A percentile compares a stretch with the other conserved stretches of the same genome.
Evolutionary conservation across 2,113 vertebrate genomes (phyloP).

Genomic region (Henicopernis longicauda): DNA sequence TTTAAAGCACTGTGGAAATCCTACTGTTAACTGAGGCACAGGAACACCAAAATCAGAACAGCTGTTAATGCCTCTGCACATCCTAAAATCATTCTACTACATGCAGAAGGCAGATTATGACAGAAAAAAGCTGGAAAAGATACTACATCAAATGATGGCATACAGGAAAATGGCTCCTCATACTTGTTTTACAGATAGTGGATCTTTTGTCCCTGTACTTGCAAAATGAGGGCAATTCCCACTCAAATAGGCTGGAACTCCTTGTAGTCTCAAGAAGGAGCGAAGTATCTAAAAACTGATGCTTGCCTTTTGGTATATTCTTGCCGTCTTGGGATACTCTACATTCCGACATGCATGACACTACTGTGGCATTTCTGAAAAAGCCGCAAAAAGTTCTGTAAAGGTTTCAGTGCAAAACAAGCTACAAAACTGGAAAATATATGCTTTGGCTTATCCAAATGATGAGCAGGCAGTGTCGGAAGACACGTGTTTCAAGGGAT

Average conservation of each 20-base stretch:
- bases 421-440: neutral
- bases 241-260: neutral
- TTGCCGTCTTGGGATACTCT: neutral
- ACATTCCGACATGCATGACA: neutral
- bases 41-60: neutral
- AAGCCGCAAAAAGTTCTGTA: neutral
- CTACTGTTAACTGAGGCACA: neutral
- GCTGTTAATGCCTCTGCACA: neutral
- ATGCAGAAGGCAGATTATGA: neutral
- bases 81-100: neutral
- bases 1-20: neutral
- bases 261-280: neutral
- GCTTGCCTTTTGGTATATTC: neutral
- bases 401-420: neutral
- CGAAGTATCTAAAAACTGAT: neutral
- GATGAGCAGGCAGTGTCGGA: neutral
- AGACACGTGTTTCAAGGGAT: neutral
- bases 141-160: accelerated
- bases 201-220: neutral
- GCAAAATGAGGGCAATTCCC: neutral
- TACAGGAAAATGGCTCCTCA: neutral
- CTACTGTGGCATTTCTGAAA: neutral
- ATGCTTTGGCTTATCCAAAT: neutral
- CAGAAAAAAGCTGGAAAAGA: neutral
- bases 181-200: neutral